Conservation (phyloP, 2,113 vertebrate genomes). For the Lagopus muta region DNA sequence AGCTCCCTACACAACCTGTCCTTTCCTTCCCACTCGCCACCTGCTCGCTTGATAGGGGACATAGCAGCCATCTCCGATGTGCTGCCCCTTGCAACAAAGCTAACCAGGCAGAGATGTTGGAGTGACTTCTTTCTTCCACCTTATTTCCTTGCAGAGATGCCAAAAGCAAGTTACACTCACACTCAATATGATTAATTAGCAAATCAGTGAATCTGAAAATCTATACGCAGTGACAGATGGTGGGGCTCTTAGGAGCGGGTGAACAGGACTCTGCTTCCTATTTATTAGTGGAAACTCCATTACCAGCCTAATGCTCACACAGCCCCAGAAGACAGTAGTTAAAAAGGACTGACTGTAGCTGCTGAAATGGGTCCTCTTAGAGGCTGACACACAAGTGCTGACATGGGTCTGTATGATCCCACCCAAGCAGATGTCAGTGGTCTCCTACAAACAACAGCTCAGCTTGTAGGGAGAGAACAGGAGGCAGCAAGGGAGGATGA, state of each 20-base stretch:
- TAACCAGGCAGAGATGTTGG: not conserved
- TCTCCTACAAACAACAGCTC: not conserved
- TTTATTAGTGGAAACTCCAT: constrained; percentile 5
- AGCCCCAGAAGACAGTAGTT: not conserved
- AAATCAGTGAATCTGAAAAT: not conserved
- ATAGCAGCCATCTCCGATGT: not conserved
- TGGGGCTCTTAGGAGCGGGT: not conserved
- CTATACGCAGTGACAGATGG: constrained; percentile 21
- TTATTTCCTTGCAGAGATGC: not conserved
- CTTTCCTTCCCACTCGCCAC: not conserved
- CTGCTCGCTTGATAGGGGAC: not conserved
- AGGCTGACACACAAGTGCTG: not conserved
- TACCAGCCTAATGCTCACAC: not conserved
- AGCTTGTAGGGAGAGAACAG: not conserved
- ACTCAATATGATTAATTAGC: constrained; percentile 18
- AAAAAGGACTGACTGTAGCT: not conserved
- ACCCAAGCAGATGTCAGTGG: not conserved
- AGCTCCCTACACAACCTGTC: not conserved
- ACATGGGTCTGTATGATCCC: not conserved
- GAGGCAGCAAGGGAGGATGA: not conserved
- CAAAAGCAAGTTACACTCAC: not conserved
- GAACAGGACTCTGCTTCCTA: constrained; percentile 4
- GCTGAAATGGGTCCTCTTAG: not conserved
- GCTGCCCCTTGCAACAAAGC: not conserved
- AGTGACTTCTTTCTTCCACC: not conserved